Base-by-base conservation (phyloP, 2,797 vertebrate genomes). In the Muscicapa striata region DNA sequence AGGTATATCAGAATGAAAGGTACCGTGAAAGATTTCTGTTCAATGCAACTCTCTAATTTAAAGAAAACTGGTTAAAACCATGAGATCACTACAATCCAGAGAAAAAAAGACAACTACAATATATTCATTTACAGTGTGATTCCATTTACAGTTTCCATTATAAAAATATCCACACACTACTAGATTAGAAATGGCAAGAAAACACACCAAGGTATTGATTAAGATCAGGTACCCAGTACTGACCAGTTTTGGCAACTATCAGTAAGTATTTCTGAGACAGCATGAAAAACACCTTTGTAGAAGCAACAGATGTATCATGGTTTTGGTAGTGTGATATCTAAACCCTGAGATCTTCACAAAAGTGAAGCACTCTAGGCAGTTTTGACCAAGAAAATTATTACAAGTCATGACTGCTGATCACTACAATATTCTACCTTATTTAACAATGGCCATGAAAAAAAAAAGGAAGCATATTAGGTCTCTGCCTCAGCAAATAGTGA, bases 401-500 rank as follows among this genome's bases (percentile, higher is more conserved):
- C 49, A 94, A 95, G 94, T 95, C 61, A 89, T 85, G 63, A 88
- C 80, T 94, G 81, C 82, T 97, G 96, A 98, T 97, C 94, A 93
- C 58, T 75, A 41, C 58, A 96, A 74, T 92, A 95, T 96, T 58
- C 64, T 46, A 22, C 74, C 64, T 76, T 97, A 97, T 95, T 97
- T 97, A 98, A 97, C 74, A 94, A 81, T 48, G 66, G 92, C 79
- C 52, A 67, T 57, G 58, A 55, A 96, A 80, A 34, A 75, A 41
- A 68, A 88, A 83, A 27, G 61, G 69, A 96, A 97, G 96, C 6
- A 62, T 87, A 97, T 96, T 96, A 97, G 81, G 82, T 94, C 73
- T 96, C 69, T 96, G 92, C 95, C 97, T 98, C 97, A 97, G 97
- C 98, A 98, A 98, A 98, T 95, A 98, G 95, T 97, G 96, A 98